Evolutionary conservation across 2,888 invertebrate genomes (phyloP).

Genomic region (Hypomecis punctinalis): DNA sequence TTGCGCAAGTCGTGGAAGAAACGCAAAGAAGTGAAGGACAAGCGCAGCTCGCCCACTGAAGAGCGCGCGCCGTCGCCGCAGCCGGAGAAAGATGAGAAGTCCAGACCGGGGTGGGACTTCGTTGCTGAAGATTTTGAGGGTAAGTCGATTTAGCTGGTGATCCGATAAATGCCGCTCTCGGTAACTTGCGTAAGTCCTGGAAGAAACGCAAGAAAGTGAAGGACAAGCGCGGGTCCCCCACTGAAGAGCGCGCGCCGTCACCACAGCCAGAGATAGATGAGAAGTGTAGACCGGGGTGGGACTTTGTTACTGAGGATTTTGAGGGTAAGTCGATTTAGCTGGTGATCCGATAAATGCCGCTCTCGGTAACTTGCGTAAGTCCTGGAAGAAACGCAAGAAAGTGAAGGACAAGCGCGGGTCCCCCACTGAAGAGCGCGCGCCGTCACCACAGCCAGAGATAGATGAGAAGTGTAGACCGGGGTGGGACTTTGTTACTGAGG

Average conservation of each 20-base stretch:
- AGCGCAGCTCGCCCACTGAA: conserved; percentile 73
- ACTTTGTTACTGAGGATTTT: conserved; percentile 92
- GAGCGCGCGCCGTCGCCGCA: conserved; percentile 70
- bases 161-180: conserved; percentile 70
- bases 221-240: conserved; percentile 71
- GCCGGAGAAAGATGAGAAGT: conserved; percentile 63
- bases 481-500: conserved; percentile 91
- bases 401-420: conserved; percentile 73
- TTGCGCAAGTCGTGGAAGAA: conserved; percentile 82
- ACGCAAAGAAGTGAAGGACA: conserved; percentile 77
- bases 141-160: conserved; percentile 39
- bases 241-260: conserved; percentile 70
- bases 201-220: conserved; percentile 81
- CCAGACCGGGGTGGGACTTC: conserved; percentile 87
- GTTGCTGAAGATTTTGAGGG: conserved; percentile 92
- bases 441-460: conserved; percentile 63
- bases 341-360: too few species aligned
- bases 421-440: conserved; percentile 71
- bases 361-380: conserved; percentile 75
- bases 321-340: conserved; percentile 76
- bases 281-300: conserved; percentile 82
- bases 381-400: conserved; percentile 82
- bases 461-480: conserved; percentile 77
- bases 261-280: conserved; percentile 68
- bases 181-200: conserved; percentile 80